Evolutionary conservation across 2,888 invertebrate genomes (phyloP), one percentile per base, ranked within the genome.

Genomic region (Nasonia oneida): DNA sequence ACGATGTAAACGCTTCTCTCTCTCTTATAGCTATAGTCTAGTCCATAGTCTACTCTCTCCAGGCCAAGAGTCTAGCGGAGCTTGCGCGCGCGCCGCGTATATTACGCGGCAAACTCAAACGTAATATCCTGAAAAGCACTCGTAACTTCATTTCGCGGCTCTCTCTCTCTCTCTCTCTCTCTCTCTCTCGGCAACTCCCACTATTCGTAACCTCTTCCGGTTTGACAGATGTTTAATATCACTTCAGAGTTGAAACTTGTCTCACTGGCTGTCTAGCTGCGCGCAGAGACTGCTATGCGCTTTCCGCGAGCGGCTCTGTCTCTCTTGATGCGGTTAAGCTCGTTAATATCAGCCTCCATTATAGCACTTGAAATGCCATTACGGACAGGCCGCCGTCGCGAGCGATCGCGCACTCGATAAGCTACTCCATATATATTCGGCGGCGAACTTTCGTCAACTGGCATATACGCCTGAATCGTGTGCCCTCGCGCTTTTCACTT

Each of bases 71-170:
- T 33, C 37, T 33, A 29, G 29, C 29, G 23, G 67, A 39, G 71
- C 70, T 53, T 75, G 57, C 57, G 80, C 50, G 50, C 74, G 37
- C 37, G 37, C 74, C 85, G 88, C 90, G 90, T 90, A 91, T 92
- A 92, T 92, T 92, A 91, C 91, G 76, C 70, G 88, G 89, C 89
- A 89, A 93, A 92, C 91, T 92, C 92, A 92, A 92, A 92, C 92
- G 92, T 92, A 92, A 93, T 92, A 92, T 92, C 92, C 90, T 89
- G 90, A 90, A 91, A 92, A 92, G 91, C 91, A 89, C 91, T 91
- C 90, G 89, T 91, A 92, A 91, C 92, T 91, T 90, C 88, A 91
- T 90, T 90, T 88, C 88, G 87, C 87, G 71, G 88, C 88, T 89
- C 88, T 89, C 87, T 76, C 77, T 80, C 53, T 79, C 84, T 76